A percentile compares a stretch with the other conserved stretches of the same genome.
These are phyloP conservation scores for Brachionus koreanus DNA, from an alignment of 1,140 invertebrate genomes.

Conservation along the genomic window DNA sequence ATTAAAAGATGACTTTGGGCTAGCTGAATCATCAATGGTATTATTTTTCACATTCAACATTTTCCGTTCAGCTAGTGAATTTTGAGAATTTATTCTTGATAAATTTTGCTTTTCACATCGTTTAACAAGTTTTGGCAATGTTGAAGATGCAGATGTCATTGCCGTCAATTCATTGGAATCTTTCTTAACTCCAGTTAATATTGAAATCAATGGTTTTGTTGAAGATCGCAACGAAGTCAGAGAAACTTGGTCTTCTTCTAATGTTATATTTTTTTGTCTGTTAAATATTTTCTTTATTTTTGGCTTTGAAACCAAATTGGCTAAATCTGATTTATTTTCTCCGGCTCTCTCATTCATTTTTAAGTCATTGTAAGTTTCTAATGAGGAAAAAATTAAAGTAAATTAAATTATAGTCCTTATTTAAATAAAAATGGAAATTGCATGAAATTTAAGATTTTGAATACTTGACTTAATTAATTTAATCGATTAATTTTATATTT, in stretches of 20 bases:
- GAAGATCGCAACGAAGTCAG: background rate
- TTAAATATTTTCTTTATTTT: conserved; percentile 1
- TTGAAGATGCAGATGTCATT: background rate
- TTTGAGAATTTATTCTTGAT: background rate
- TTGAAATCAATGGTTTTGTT: background rate
- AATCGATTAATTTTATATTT: background rate
- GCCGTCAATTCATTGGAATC: background rate
- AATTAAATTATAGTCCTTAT: background rate
- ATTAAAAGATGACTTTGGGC: conserved; percentile 2
- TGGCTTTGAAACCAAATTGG: background rate
- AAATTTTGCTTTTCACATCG: background rate
- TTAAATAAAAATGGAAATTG: conserved; percentile 21
- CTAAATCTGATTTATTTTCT: background rate
- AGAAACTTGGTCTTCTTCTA: conserved; percentile 14
- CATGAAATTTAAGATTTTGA: conserved; percentile 30
- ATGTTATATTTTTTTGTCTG: conserved; percentile 1
- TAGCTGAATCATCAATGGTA: background rate
- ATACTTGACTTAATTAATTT: conserved; percentile 26
- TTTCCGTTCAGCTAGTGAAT: background rate
- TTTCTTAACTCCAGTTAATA: background rate
- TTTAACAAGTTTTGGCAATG: background rate
- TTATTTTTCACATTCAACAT: background rate
- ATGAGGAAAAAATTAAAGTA: background rate
- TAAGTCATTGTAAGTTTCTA: background rate
- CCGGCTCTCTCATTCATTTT: background rate